phyloP scores from a whole-genome alignment of 2,888 invertebrate species.

The Ormyrus labotus region DNA sequence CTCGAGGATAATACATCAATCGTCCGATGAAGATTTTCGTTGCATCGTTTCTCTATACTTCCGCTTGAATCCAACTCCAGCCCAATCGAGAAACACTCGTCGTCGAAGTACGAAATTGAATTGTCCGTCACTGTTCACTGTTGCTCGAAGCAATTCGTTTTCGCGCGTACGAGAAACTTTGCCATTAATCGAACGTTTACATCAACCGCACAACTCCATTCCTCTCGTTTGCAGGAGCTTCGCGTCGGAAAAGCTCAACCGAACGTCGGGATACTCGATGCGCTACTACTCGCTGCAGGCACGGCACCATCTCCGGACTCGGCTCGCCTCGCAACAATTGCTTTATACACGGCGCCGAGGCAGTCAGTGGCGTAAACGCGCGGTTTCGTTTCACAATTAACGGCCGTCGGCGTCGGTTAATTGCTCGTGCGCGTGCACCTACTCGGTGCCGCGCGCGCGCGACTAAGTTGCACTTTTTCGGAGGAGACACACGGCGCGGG shows the following conservation, averaged over 20 bases:
- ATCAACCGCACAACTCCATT: neutral
- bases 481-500: too few species aligned
- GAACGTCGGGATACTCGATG: constrained; percentile 71
- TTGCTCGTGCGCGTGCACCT: neutral
- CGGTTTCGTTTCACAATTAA: constrained; percentile 54
- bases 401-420: constrained; percentile 28
- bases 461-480: too few species aligned
- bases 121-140: too few species aligned
- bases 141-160: too few species aligned
- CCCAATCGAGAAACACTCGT: too few species aligned
- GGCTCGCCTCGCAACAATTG: constrained; percentile 71
- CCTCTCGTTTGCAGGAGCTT: neutral
- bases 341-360: constrained; percentile 60
- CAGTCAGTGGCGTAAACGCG: constrained; percentile 69
- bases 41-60: too few species aligned
- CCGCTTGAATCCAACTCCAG: too few species aligned
- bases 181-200: neutral
- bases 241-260: neutral
- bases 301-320: constrained; percentile 10
- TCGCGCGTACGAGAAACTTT: too few species aligned
- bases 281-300: constrained; percentile 64
- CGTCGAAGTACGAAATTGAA: too few species aligned
- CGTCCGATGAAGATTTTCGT: too few species aligned
- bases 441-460: neutral
- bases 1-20: too few species aligned